These are phyloP conservation scores for Cuculus canorus DNA, from an alignment of 2,797 vertebrate genomes.

Conservation along the genomic window DNA sequence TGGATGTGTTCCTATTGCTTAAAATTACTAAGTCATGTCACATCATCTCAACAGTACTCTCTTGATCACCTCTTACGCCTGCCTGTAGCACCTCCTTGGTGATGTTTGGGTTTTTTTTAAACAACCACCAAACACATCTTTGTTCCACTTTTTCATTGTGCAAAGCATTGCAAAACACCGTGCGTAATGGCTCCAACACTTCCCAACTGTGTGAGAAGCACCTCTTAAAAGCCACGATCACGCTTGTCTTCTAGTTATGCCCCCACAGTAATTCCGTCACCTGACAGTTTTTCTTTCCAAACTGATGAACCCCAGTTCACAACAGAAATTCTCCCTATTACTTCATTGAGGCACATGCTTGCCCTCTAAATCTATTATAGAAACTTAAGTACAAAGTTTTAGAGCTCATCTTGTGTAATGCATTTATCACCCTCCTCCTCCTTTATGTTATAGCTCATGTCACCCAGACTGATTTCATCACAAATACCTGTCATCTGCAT, in stretches of 20 bases:
- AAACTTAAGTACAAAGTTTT: background rate
- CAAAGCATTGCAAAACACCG: background rate
- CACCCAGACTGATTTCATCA: background rate
- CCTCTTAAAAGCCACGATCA: background rate
- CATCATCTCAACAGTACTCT: background rate
- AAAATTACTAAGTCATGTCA: background rate
- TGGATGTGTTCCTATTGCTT: background rate
- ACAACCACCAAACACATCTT: background rate
- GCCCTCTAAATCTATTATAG: background rate
- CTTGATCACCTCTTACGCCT: background rate
- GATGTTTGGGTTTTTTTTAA: background rate
- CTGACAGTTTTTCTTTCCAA: background rate
- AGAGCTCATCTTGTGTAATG: background rate
- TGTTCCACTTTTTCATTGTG: background rate
- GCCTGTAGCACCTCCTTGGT: background rate
- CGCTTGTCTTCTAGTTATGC: background rate
- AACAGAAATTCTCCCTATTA: background rate
- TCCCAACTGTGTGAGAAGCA: background rate
- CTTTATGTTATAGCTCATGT: background rate
- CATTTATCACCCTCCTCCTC: background rate
- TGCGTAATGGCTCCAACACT: background rate
- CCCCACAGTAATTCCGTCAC: background rate
- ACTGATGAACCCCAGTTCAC: background rate
- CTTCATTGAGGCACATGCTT: background rate
- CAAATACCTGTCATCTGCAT: background rate